A percentile compares a stretch with the other conserved stretches of the same genome.
These are phyloP conservation scores for Choristoneura fumiferana DNA, from an alignment of 1,140 invertebrate genomes.

Conservation along the genomic window DNA sequence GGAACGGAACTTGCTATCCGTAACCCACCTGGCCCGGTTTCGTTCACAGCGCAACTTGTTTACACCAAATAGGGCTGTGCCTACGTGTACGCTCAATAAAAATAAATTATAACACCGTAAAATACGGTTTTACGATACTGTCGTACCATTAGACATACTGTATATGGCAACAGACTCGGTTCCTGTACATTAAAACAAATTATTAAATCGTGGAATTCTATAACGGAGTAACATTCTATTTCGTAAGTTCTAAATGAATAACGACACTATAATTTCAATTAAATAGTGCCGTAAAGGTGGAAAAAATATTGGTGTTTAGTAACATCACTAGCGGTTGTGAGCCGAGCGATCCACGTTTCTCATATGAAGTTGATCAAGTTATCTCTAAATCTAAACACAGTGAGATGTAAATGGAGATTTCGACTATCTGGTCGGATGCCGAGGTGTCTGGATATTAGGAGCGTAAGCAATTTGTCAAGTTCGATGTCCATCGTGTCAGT, in stretches of 20 bases:
- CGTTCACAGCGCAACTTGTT: constrained; percentile 33
- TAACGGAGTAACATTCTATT: constrained; percentile 24
- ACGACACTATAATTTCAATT: constrained; percentile 20
- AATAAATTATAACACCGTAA: constrained; percentile 43
- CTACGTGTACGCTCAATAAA: constrained; percentile 33
- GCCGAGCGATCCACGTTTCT: constrained; percentile 38
- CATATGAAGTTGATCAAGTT: constrained; percentile 58
- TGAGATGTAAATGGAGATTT: constrained; percentile 59
- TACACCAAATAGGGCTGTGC: constrained; percentile 33
- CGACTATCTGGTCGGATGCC: constrained; percentile 49
- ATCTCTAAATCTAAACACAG: constrained; percentile 65
- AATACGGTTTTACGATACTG: constrained; percentile 40
- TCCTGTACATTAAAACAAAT: constrained; percentile 39
- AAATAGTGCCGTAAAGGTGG: constrained; percentile 23
- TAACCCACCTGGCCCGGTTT: constrained; percentile 11
- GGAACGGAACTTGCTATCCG: constrained; percentile 51
- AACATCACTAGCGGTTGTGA: constrained; percentile 36
- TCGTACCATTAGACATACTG: constrained; percentile 29
- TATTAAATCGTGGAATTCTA: constrained; percentile 38
- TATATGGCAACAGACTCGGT: constrained; percentile 33
- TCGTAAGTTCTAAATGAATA: constrained; percentile 30
- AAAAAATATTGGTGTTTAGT: constrained; percentile 29
- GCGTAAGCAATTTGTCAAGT: constrained; percentile 76
- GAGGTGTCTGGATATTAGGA: constrained; percentile 73
- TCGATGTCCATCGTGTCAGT: constrained; percentile 49